These are phyloP conservation scores for Terrapene triunguis DNA, from an alignment of 2,113 vertebrate species.

Conservation along the genomic window DNA sequence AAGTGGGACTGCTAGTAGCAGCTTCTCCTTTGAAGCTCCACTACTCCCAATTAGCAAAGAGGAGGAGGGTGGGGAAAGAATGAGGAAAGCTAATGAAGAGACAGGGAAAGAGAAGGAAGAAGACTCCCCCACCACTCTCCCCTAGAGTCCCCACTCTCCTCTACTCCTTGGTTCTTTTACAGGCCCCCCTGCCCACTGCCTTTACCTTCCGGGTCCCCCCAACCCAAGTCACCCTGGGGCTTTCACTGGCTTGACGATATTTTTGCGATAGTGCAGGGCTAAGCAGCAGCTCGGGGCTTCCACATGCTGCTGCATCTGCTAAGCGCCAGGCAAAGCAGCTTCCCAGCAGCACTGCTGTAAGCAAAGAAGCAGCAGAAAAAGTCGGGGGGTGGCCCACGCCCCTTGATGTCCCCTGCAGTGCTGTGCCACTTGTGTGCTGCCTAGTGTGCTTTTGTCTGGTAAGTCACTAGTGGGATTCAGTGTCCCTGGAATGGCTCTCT, in stretches of 20 bases:
- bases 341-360: background rate
- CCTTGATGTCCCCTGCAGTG: background rate
- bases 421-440: background rate
- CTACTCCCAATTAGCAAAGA: background rate
- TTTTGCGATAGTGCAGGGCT: fast-evolving
- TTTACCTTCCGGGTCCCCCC: background rate
- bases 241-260: background rate
- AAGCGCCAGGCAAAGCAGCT: background rate
- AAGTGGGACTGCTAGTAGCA: background rate
- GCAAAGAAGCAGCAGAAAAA: background rate
- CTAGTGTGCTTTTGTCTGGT: background rate
- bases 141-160: background rate
- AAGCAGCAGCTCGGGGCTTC: background rate
- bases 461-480: background rate
- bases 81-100: background rate
- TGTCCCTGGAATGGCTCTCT: background rate
- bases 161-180: background rate
- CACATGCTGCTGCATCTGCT: fast-evolving
- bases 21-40: background rate
- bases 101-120: background rate
- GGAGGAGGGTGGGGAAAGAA: background rate
- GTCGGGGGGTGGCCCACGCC: too few species aligned
- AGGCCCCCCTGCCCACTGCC: background rate
- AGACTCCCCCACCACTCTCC: fast-evolving
- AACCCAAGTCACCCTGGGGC: background rate